A percentile compares a stretch with the other conserved stretches of the same genome.
Evolutionary conservation across 2,888 invertebrate genomes (phyloP).

Genomic region (Laspeyria flexula): DNA sequence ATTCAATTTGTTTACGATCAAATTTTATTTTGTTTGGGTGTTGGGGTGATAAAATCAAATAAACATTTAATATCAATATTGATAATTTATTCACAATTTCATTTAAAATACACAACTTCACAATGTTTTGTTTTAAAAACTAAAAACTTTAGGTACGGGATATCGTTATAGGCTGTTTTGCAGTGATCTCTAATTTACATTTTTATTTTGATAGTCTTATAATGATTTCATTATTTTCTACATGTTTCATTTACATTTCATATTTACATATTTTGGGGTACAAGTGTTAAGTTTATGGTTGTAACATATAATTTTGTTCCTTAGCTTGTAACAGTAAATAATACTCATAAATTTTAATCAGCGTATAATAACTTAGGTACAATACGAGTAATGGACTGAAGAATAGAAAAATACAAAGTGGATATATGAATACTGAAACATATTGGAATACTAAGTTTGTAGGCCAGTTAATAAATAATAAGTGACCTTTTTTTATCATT

Average conservation of each 20-base stretch:
- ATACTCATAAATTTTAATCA: neutral
- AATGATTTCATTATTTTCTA: conserved; percentile 71
- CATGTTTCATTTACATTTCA: conserved; percentile 76
- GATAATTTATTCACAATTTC: conserved; percentile 86
- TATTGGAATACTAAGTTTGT: neutral
- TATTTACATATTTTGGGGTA: conserved; percentile 73
- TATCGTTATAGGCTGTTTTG: conserved; percentile 78
- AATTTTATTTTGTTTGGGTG: conserved; percentile 16
- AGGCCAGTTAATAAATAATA: neutral
- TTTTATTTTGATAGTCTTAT: conserved; percentile 66
- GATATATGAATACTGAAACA: neutral
- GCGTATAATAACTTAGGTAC: neutral
- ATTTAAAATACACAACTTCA: conserved; percentile 86
- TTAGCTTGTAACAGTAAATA: neutral
- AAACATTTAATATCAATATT: conserved; percentile 80
- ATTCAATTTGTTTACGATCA: conserved; percentile 27
- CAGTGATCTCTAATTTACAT: conserved; percentile 78
- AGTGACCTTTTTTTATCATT: conserved; percentile 6
- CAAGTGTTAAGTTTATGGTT: conserved; percentile 56
- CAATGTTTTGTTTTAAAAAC: conserved; percentile 83
- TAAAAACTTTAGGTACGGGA: conserved; percentile 84
- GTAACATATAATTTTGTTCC: conserved; percentile 32
- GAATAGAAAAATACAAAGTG: neutral
- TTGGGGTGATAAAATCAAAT: conserved; percentile 44
- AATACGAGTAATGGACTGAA: no score